Evolutionary conservation across 64 coral and sea anemone species (phyloP).

Genomic region (Catalaphyllia jardinei): DNA sequence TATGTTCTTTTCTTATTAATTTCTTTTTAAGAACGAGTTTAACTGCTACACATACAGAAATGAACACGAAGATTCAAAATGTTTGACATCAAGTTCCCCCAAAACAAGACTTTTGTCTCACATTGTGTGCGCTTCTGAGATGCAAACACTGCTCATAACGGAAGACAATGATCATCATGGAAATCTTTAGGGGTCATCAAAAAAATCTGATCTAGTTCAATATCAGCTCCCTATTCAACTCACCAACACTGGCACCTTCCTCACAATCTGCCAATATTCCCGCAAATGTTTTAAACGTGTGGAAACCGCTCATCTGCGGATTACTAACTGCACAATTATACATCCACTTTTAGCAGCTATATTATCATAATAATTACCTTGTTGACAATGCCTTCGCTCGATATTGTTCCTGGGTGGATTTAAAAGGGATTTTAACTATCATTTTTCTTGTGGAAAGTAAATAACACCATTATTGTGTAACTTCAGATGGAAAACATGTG

Average conservation of each 20-base stretch:
- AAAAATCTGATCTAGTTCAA: neutral
- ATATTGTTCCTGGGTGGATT: slow-evolving; percentile 20
- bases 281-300: too few species aligned
- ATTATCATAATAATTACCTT: slow-evolving; percentile 34
- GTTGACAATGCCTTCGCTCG: slow-evolving; percentile 5
- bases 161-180: neutral
- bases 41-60: neutral
- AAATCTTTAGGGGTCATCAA: neutral
- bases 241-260: neutral
- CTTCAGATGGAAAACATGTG: neutral
- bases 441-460: neutral
- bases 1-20: neutral
- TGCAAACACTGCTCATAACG: neutral
- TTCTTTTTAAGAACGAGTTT: neutral
- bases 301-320: neutral
- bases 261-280: neutral
- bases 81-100: too few species aligned
- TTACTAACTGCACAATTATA: slow-evolving; percentile 5
- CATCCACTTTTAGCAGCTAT: slow-evolving; percentile 5
- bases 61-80: neutral
- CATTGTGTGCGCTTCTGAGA: neutral
- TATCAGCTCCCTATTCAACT: neutral
- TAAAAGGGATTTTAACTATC: slow-evolving; percentile 7
- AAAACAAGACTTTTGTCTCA: too few species aligned
- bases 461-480: neutral